Percentiles rank a stretch among this genome's conserved stretches.
Evolutionary conservation across 2,888 invertebrate genomes (phyloP).

Genomic region (Papilio demoleus): DNA sequence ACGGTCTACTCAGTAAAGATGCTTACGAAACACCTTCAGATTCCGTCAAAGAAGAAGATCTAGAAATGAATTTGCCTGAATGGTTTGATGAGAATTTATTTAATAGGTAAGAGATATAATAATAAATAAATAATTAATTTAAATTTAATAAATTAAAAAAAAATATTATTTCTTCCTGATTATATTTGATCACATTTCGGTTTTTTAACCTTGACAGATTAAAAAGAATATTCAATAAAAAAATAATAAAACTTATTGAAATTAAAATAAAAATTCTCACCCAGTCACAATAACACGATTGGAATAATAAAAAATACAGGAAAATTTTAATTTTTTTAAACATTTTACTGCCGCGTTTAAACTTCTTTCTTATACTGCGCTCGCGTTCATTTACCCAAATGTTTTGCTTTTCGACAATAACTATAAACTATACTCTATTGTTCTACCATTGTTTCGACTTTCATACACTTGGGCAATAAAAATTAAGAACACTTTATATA

Average conservation of each 20-base stretch:
- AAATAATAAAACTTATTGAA: background rate
- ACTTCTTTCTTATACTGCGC: constrained; percentile 16
- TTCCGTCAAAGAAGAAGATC: constrained; percentile 54
- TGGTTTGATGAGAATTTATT: constrained; percentile 86
- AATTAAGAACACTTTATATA: background rate
- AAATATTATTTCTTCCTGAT: background rate
- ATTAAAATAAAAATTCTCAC: constrained; percentile 45
- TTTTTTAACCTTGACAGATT: background rate
- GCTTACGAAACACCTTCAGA: constrained; percentile 61
- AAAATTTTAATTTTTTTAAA: constrained; percentile 39
- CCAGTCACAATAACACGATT: constrained; percentile 52
- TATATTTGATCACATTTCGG: background rate
- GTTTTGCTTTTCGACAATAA: constrained; percentile 59
- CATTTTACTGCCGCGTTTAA: background rate
- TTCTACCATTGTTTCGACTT: constrained; percentile 39
- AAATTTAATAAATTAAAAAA: background rate
- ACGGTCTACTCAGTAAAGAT: constrained; percentile 58
- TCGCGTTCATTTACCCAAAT: constrained; percentile 41
- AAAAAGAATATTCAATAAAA: background rate
- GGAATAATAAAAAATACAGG: constrained; percentile 50
- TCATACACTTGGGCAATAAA: constrained; percentile 14
- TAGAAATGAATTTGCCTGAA: constrained; percentile 76
- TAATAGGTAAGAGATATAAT: constrained; percentile 70
- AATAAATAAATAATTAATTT: too few relatives aligned
- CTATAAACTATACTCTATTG: constrained; percentile 40